Evolutionary conservation across 2,888 invertebrate species (phyloP).

Genomic region (Hedychridium roseum): DNA sequence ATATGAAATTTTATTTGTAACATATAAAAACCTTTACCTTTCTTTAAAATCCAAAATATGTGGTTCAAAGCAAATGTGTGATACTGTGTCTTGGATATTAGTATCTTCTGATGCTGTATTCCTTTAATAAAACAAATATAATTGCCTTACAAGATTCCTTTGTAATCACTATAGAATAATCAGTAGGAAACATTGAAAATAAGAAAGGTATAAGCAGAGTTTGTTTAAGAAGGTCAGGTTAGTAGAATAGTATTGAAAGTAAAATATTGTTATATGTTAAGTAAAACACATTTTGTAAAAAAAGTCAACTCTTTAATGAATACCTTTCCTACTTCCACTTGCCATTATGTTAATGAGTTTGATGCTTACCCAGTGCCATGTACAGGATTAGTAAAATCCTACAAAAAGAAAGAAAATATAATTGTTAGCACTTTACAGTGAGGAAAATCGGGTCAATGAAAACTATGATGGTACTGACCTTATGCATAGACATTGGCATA

Average conservation of each 20-base stretch:
- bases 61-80: slow-evolving; percentile 71
- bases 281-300: slow-evolving; percentile 12
- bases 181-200: slow-evolving; percentile 43
- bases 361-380: slow-evolving; percentile 57
- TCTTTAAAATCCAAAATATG: slow-evolving; percentile 75
- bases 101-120: slow-evolving; percentile 47
- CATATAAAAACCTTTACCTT: slow-evolving; percentile 65
- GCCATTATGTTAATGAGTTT: slow-evolving; percentile 38
- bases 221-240: slow-evolving; percentile 32
- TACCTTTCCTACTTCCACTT: slow-evolving; percentile 49
- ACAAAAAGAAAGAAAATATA: slow-evolving; percentile 25
- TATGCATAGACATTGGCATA: slow-evolving; percentile 67
- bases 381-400: slow-evolving; percentile 57
- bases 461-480: slow-evolving; percentile 55
- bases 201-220: slow-evolving; percentile 45
- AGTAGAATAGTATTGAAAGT: slow-evolving; percentile 26
- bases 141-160: slow-evolving; percentile 6
- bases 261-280: slow-evolving; percentile 15
- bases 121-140: slow-evolving; percentile 38
- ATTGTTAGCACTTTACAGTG: slow-evolving; percentile 8
- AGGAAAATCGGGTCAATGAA: slow-evolving; percentile 10
- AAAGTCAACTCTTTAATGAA: slow-evolving; percentile 2
- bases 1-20: slow-evolving; percentile 7
- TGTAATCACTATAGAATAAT: slow-evolving; percentile 15
- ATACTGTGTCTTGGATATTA: slow-evolving; percentile 57